Percentiles rank a stretch among this genome's conserved stretches.
phyloP scores from a whole-genome alignment of 2,113 vertebrate species.

The Pogona vitticeps region DNA sequence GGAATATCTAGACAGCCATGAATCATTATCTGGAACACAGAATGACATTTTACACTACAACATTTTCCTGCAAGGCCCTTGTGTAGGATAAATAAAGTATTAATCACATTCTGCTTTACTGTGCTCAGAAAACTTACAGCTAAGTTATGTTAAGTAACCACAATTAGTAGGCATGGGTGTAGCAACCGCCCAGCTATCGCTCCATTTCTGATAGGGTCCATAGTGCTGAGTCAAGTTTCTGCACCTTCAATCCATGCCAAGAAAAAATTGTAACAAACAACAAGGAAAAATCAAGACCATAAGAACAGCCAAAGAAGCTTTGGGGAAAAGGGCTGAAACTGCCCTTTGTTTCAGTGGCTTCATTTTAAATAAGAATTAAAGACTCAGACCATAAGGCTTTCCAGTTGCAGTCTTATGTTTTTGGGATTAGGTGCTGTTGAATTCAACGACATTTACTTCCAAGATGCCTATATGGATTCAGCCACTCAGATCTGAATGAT shows the following conservation, averaged over 20 bases:
- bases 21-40: neutral
- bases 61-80: neutral
- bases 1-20: neutral
- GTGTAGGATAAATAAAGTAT: neutral
- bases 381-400: neutral
- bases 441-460: neutral
- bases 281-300: neutral
- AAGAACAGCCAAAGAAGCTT: constrained; percentile 8
- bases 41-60: neutral
- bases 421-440: neutral
- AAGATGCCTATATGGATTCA: neutral
- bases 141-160: neutral
- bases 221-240: neutral
- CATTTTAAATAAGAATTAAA: neutral
- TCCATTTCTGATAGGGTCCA: neutral
- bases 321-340: neutral
- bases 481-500: neutral
- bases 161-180: neutral
- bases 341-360: neutral
- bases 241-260: neutral
- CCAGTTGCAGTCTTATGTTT: neutral
- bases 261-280: neutral
- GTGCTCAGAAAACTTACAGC: neutral
- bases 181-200: neutral
- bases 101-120: neutral